These are phyloP conservation scores for Rhinatrema bivittatum DNA, from an alignment of 2,797 vertebrate species.

Conservation along the genomic window DNA sequence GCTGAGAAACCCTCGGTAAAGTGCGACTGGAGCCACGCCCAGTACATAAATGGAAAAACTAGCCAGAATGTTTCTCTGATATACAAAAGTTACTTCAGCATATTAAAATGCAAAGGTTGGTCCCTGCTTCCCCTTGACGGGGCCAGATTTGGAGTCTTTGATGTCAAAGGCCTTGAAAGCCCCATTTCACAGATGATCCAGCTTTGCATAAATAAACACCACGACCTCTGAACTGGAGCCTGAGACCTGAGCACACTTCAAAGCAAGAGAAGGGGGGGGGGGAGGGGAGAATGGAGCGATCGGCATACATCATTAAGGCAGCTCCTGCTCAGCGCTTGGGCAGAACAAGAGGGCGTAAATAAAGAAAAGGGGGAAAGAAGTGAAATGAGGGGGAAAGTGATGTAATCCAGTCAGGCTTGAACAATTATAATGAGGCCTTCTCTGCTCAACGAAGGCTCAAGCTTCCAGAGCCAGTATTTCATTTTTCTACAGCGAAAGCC, in stretches of 20 bases:
- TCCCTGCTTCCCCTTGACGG: conserved; percentile 38
- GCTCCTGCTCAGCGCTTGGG: conserved; percentile 14
- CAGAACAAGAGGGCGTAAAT: conserved; percentile 25
- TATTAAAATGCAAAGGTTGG: conserved; percentile 30
- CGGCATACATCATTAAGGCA: conserved; percentile 46
- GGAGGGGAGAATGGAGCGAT: conserved; percentile 43
- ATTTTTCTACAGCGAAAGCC: neutral
- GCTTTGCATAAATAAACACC: conserved; percentile 62
- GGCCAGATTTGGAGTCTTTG: conserved; percentile 45
- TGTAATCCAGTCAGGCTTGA: conserved; percentile 46
- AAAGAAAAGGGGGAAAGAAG: conserved; percentile 24
- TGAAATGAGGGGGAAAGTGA: conserved; percentile 47
- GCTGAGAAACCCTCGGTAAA: too few relatives aligned
- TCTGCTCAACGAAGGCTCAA: conserved; percentile 16
- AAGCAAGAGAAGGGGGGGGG: conserved; percentile 27
- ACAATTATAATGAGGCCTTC: conserved; percentile 35
- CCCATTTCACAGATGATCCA: conserved; percentile 54
- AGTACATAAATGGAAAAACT: too few relatives aligned
- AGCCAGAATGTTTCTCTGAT: conserved; percentile 8
- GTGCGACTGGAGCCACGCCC: too few relatives aligned
- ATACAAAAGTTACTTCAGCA: conserved; percentile 26
- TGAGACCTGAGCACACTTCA: conserved; percentile 55
- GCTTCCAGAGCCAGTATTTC: neutral
- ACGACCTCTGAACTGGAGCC: conserved; percentile 55
- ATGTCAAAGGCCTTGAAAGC: conserved; percentile 49